Evolutionary conservation across 2,797 vertebrate genomes (phyloP).

Genomic region (Cossypha caffra): DNA sequence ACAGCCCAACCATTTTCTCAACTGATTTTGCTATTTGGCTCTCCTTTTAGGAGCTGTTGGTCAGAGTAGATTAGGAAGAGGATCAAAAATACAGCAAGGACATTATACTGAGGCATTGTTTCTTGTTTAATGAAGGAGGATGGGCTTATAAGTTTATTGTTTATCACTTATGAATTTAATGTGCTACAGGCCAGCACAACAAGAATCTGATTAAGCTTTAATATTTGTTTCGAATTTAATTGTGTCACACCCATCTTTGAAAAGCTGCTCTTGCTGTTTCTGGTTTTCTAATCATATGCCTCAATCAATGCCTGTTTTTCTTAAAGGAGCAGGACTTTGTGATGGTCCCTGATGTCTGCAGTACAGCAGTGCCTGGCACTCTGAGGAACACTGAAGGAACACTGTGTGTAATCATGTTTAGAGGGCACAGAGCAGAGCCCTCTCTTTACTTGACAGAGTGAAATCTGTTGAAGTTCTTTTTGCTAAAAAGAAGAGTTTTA

Average conservation of each 20-base stretch:
- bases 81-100: background rate
- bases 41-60: background rate
- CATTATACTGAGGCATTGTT: background rate
- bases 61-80: background rate
- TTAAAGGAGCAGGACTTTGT: background rate
- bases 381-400: background rate
- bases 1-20: background rate
- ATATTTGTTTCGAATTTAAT: background rate
- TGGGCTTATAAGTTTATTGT: background rate
- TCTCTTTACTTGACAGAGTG: background rate
- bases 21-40: background rate
- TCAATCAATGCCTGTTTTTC: background rate
- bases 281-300: constrained; percentile 22
- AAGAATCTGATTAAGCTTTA: background rate
- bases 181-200: background rate
- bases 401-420: background rate
- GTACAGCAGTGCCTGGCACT: accelerated
- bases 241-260: background rate
- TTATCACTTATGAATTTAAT: background rate
- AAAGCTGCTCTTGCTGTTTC: background rate
- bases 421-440: background rate
- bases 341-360: background rate
- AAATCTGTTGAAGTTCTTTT: background rate
- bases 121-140: background rate
- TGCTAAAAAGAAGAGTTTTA: background rate